phyloP scores from a whole-genome alignment of 1,140 invertebrate species.

The Zaprionus camerounensis region DNA sequence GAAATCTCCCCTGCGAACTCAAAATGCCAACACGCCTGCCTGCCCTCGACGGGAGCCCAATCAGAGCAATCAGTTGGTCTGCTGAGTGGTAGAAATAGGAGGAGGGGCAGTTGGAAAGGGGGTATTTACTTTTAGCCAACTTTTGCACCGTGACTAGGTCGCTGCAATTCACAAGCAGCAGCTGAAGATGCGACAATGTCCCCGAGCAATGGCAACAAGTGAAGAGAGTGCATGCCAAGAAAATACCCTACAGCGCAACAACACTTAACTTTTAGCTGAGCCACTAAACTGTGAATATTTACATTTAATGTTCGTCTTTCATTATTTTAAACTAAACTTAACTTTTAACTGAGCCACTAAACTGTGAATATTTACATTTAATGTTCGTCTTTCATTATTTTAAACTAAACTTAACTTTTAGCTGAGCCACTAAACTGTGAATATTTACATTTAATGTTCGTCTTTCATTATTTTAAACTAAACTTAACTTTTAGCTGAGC shows the following conservation, averaged over 20 bases:
- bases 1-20: slow-evolving; percentile 35
- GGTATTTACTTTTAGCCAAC: slow-evolving; percentile 6
- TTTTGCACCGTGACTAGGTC: slow-evolving; percentile 15
- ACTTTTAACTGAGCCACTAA: too few species aligned
- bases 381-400: too few species aligned
- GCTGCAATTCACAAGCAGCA: background rate
- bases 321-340: too few species aligned
- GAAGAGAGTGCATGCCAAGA: background rate
- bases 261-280: too few species aligned
- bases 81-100: background rate
- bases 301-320: too few species aligned
- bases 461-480: too few species aligned
- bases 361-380: too few species aligned
- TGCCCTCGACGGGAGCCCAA: background rate
- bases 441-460: too few species aligned
- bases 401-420: too few species aligned
- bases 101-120: background rate
- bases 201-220: background rate
- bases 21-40: slow-evolving; percentile 22
- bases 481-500: too few species aligned
- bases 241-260: background rate
- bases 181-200: slow-evolving; percentile 1
- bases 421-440: too few species aligned
- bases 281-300: too few species aligned
- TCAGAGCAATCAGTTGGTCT: background rate